These are phyloP conservation scores for Drosophila flavopinicola DNA, from an alignment of 2,888 invertebrate species.

Conservation along the genomic window DNA sequence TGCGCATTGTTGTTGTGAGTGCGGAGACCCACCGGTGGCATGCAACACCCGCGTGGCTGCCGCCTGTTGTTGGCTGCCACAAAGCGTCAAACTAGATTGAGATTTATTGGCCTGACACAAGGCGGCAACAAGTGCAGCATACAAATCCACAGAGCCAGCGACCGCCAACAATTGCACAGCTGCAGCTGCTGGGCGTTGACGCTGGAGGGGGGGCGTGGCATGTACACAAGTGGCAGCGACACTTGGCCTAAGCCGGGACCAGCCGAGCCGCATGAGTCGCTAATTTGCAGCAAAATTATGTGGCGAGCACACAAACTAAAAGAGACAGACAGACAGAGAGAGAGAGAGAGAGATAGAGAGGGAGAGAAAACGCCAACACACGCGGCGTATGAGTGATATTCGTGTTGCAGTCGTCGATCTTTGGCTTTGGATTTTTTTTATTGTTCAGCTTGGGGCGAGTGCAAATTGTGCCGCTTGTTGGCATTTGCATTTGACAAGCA, in stretches of 20 bases:
- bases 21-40: conserved; percentile 56
- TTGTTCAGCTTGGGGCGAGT: conserved; percentile 55
- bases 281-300: conserved; percentile 80
- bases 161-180: conserved; percentile 55
- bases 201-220: conserved; percentile 61
- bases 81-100: conserved; percentile 79
- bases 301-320: conserved; percentile 29
- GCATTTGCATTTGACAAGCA: conserved; percentile 73
- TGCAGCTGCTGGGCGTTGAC: conserved; percentile 59
- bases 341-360: conserved; percentile 2
- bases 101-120: conserved; percentile 73
- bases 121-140: conserved; percentile 68
- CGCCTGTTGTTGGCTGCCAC: conserved; percentile 66
- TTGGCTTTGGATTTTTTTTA: conserved; percentile 41
- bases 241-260: conserved; percentile 60
- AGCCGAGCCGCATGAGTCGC: conserved; percentile 70
- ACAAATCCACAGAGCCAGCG: conserved; percentile 38
- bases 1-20: conserved; percentile 34
- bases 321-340: not conserved
- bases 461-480: conserved; percentile 65
- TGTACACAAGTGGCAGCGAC: conserved; percentile 71
- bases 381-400: conserved; percentile 75
- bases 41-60: conserved; percentile 52
- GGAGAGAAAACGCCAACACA: conserved; percentile 40
- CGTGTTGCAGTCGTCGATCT: conserved; percentile 42